phyloP scores from a whole-genome alignment of 2,888 invertebrate genomes.

The Lithophane leautieri region DNA sequence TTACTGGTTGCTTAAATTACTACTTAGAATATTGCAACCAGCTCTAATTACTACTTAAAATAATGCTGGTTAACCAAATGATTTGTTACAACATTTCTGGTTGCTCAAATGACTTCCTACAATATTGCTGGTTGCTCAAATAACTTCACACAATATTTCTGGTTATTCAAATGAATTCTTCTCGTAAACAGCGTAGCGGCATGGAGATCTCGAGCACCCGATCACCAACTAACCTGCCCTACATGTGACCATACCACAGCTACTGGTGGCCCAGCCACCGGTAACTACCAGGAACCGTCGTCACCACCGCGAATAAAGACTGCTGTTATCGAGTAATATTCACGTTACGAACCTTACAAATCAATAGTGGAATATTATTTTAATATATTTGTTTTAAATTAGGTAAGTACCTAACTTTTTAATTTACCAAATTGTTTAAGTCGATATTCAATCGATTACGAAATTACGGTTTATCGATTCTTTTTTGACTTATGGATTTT shows the following conservation, averaged over 20 bases:
- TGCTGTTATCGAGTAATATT: slow-evolving; percentile 42
- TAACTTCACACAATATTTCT: neutral
- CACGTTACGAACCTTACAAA: slow-evolving; percentile 36
- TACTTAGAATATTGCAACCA: too few relatives aligned
- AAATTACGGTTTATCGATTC: slow-evolving; percentile 33
- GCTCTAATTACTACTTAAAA: too few relatives aligned
- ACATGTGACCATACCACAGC: slow-evolving; percentile 85
- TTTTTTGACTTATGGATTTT: neutral
- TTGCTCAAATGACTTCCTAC: neutral
- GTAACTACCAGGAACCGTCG: slow-evolving; percentile 50
- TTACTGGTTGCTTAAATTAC: too few relatives aligned
- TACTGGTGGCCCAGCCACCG: slow-evolving; percentile 78
- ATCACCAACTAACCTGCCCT: slow-evolving; percentile 84
- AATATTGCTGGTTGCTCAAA: neutral
- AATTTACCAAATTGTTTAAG: neutral
- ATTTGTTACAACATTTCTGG: too few relatives aligned
- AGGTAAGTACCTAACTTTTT: neutral
- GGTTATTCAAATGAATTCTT: neutral
- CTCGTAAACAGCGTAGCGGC: slow-evolving; percentile 69
- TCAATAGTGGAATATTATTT: slow-evolving; percentile 36
- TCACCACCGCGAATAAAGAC: slow-evolving; percentile 46
- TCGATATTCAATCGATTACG: slow-evolving; percentile 28
- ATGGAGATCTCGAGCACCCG: slow-evolving; percentile 69
- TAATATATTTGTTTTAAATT: slow-evolving; percentile 16
- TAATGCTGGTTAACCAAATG: too few relatives aligned